phyloP scores from a whole-genome alignment of 2,888 invertebrate genomes.

The Epinotia bilunana region DNA sequence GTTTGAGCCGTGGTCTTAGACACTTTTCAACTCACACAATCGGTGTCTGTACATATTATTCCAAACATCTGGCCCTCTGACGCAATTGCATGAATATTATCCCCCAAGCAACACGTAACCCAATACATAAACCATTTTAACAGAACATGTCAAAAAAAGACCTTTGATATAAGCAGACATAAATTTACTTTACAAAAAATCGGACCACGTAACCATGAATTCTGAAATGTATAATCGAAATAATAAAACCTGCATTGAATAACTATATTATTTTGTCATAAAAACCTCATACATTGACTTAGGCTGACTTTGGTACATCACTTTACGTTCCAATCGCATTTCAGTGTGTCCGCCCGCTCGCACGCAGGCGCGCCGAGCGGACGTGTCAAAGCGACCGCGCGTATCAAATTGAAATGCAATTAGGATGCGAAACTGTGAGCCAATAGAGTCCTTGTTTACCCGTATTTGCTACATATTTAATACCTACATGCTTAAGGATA shows the following conservation, averaged over 20 bases:
- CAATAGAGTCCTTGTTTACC: conserved; percentile 13
- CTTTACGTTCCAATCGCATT: not conserved
- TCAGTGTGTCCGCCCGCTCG: too few relatives aligned
- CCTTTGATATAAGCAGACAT: conserved; percentile 11
- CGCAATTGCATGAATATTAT: not conserved
- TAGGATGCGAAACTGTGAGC: not conserved
- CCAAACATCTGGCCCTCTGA: not conserved
- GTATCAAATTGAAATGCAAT: not conserved
- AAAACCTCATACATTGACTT: conserved; percentile 21
- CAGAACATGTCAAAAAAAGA: conserved; percentile 18
- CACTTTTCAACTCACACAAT: too few relatives aligned
- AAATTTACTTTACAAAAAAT: conserved; percentile 24
- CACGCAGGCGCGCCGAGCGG: too few relatives aligned
- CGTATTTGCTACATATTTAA: conserved; percentile 24
- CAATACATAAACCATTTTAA: conserved; percentile 38
- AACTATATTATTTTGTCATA: conserved; percentile 25
- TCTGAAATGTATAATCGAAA: conserved; percentile 14
- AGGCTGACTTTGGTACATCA: not conserved
- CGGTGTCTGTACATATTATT: not conserved
- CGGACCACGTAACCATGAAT: conserved; percentile 1
- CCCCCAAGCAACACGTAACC: conserved; percentile 25
- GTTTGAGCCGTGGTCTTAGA: too few relatives aligned
- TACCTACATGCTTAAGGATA: conserved; percentile 18
- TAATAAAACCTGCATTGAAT: conserved; percentile 29
- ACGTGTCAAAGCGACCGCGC: not conserved